Conservation (phyloP, 2,113 vertebrate species). For the Alligator mississippiensis region DNA sequence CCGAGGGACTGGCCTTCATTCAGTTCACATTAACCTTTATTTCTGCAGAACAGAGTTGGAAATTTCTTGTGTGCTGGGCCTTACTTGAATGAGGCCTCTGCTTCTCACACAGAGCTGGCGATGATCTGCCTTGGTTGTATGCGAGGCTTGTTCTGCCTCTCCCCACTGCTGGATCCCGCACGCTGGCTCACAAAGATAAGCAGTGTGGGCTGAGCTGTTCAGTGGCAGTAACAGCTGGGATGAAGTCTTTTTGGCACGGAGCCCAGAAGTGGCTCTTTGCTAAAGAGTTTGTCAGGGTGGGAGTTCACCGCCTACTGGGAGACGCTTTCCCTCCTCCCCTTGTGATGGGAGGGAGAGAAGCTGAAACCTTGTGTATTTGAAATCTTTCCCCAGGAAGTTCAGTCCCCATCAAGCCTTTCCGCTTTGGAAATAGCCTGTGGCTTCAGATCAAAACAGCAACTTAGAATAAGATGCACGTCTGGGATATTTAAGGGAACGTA, state of each 20-base stretch:
- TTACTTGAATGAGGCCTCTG: background rate
- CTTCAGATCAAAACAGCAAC: background rate
- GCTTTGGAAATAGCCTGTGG: background rate
- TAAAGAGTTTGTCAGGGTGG: background rate
- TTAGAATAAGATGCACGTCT: background rate
- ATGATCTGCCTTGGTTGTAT: rapidly evolving
- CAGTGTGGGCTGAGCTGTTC: background rate
- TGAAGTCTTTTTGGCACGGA: conserved; percentile 39
- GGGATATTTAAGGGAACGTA: background rate
- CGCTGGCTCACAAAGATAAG: conserved; percentile 60
- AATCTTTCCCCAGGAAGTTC: background rate
- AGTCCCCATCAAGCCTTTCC: background rate
- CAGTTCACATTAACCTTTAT: background rate
- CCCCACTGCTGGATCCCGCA: background rate
- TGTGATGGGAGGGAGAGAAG: conserved; percentile 22
- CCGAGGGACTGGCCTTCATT: background rate
- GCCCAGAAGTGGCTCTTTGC: conserved; percentile 1
- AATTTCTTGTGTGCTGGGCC: background rate
- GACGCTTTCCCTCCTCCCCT: background rate
- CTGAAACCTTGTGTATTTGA: background rate
- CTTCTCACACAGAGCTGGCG: background rate
- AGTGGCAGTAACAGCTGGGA: background rate
- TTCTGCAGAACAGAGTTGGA: background rate
- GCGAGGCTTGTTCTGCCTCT: background rate
- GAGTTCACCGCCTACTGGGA: background rate